phyloP scores from a whole-genome alignment of 2,113 vertebrate species.

The Oceanites oceanicus region DNA sequence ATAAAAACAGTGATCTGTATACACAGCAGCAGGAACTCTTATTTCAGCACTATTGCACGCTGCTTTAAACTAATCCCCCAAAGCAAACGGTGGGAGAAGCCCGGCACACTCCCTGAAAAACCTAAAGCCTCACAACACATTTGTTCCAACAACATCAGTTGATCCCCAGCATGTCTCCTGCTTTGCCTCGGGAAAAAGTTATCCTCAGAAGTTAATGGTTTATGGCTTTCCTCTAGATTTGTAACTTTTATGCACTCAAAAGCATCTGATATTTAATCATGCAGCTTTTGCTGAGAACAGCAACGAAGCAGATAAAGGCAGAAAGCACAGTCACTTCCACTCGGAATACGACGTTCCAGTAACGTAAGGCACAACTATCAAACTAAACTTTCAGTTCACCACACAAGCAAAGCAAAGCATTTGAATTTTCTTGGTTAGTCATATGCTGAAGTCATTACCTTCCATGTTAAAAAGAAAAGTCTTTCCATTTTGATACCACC shows the following conservation, averaged over 20 bases:
- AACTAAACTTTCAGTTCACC: not conserved
- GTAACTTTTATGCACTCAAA: not conserved
- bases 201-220: not conserved
- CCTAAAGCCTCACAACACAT: not conserved
- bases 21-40: not conserved
- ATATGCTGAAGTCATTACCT: not conserved
- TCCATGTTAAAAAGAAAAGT: not conserved
- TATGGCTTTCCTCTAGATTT: not conserved
- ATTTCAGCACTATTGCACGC: not conserved
- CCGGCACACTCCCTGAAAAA: not conserved
- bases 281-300: not conserved
- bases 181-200: not conserved
- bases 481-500: not conserved
- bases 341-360: not conserved
- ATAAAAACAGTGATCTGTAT: not conserved
- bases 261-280: not conserved
- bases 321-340: not conserved
- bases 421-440: not conserved
- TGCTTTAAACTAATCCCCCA: conserved; percentile 1
- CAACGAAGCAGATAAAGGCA: not conserved
- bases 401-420: not conserved
- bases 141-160: not conserved
- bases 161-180: not conserved
- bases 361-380: not conserved
- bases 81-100: not conserved